A percentile compares a stretch with the other conserved stretches of the same genome.
phyloP scores from a whole-genome alignment of 2,888 invertebrate genomes.

The Drosophila emarginata region DNA sequence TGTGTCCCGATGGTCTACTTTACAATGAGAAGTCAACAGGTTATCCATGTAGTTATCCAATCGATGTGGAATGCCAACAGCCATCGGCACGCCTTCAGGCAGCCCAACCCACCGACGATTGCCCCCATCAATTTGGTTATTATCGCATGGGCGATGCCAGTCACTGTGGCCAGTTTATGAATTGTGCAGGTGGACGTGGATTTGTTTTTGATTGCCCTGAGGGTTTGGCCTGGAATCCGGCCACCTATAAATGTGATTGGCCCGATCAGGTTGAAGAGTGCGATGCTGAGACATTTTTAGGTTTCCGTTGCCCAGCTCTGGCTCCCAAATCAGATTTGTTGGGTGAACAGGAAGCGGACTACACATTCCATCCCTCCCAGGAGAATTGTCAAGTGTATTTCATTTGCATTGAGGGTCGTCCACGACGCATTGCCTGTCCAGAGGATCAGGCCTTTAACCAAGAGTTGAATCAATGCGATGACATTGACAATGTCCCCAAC shows the following conservation, averaged over 20 bases:
- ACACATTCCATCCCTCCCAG: slow-evolving; percentile 83
- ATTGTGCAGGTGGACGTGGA: slow-evolving; percentile 91
- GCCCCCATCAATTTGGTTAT: slow-evolving; percentile 93
- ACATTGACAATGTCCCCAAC: slow-evolving; percentile 89
- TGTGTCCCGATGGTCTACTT: slow-evolving; percentile 91
- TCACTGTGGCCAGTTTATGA: slow-evolving; percentile 91
- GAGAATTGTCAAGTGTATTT: slow-evolving; percentile 91
- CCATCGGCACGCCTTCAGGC: slow-evolving; percentile 86
- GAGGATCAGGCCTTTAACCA: slow-evolving; percentile 91
- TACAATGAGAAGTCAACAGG: slow-evolving; percentile 89
- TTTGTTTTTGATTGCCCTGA: slow-evolving; percentile 90
- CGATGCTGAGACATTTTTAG: slow-evolving; percentile 90
- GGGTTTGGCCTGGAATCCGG: slow-evolving; percentile 90
- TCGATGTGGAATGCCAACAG: slow-evolving; percentile 89
- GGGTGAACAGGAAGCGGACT: slow-evolving; percentile 83
- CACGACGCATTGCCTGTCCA: slow-evolving; percentile 90
- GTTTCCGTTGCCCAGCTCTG: slow-evolving; percentile 89
- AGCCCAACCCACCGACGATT: slow-evolving; percentile 87
- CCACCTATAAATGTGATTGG: slow-evolving; percentile 92
- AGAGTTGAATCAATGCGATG: slow-evolving; percentile 88
- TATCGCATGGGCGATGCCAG: slow-evolving; percentile 87
- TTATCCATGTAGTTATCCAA: slow-evolving; percentile 93
- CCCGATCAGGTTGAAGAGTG: slow-evolving; percentile 92
- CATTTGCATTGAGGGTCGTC: slow-evolving; percentile 89
- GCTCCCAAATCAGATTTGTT: slow-evolving; percentile 77